Percentiles rank a stretch among this genome's conserved stretches.
Evolutionary conservation across 2,888 invertebrate genomes (phyloP).

Genomic region (Ophion costatus): DNA sequence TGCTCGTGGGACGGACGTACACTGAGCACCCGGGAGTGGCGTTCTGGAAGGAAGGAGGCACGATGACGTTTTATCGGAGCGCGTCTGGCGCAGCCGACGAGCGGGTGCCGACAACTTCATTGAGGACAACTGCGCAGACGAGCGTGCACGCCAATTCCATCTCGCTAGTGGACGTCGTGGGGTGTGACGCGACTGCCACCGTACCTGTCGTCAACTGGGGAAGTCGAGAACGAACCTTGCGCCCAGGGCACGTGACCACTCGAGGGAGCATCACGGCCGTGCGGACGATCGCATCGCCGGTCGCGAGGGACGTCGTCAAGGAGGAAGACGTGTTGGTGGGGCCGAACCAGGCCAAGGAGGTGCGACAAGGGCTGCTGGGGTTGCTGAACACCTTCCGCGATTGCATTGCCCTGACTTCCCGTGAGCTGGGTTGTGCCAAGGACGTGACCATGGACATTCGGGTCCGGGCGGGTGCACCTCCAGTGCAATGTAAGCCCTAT

Average conservation of each 20-base stretch:
- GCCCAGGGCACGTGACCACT: background rate
- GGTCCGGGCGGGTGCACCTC: background rate
- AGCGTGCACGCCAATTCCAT: background rate
- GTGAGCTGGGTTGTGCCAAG: background rate
- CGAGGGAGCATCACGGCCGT: background rate
- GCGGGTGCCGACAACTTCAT: background rate
- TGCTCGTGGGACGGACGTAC: constrained; percentile 25
- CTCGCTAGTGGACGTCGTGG: background rate
- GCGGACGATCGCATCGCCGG: background rate
- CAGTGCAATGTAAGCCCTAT: constrained; percentile 28
- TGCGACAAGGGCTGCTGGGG: background rate
- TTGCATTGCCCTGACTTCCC: background rate
- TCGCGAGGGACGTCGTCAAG: background rate
- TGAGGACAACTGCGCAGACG: background rate
- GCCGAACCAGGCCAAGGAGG: background rate
- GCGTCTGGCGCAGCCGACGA: no score
- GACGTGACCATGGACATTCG: background rate
- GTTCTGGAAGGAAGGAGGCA: constrained; percentile 7
- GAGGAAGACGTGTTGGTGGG: background rate
- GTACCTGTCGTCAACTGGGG: background rate
- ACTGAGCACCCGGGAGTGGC: constrained; percentile 1
- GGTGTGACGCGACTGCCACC: background rate
- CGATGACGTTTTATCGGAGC: background rate
- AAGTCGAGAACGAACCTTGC: background rate
- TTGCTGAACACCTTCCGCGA: constrained; percentile 6